These are phyloP conservation scores for Pygoscelis adeliae DNA, from an alignment of 2,113 vertebrate species.

Conservation along the genomic window DNA sequence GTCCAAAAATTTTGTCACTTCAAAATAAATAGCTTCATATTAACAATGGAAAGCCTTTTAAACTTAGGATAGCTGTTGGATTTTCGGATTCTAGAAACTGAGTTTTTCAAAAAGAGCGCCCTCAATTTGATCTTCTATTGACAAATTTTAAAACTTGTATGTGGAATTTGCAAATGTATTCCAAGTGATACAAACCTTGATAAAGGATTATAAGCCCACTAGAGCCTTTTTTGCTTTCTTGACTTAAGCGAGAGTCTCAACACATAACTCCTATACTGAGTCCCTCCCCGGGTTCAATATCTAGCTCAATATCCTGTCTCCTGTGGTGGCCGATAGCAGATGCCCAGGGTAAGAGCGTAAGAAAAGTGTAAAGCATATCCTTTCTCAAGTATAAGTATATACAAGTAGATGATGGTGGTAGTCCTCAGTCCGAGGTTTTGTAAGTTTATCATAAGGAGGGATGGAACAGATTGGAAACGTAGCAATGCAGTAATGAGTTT, in stretches of 20 bases:
- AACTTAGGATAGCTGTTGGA: not conserved
- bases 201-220: not conserved
- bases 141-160: not conserved
- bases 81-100: not conserved
- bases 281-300: not conserved
- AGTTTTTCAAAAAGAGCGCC: not conserved
- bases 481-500: not conserved
- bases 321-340: not conserved
- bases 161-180: not conserved
- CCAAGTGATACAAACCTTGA: not conserved
- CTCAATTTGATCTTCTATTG: not conserved
- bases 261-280: not conserved
- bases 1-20: not conserved
- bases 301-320: not conserved
- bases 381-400: not conserved
- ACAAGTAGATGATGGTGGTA: not conserved
- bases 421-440: not conserved
- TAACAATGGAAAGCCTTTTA: not conserved
- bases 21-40: not conserved
- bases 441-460: not conserved
- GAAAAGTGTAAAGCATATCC: not conserved
- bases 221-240: not conserved
- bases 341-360: not conserved
- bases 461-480: not conserved
- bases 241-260: not conserved